A percentile compares a stretch with the other conserved stretches of the same genome.
phyloP scores from a whole-genome alignment of 2,113 vertebrate genomes.

The Sinosuthora webbiana region DNA sequence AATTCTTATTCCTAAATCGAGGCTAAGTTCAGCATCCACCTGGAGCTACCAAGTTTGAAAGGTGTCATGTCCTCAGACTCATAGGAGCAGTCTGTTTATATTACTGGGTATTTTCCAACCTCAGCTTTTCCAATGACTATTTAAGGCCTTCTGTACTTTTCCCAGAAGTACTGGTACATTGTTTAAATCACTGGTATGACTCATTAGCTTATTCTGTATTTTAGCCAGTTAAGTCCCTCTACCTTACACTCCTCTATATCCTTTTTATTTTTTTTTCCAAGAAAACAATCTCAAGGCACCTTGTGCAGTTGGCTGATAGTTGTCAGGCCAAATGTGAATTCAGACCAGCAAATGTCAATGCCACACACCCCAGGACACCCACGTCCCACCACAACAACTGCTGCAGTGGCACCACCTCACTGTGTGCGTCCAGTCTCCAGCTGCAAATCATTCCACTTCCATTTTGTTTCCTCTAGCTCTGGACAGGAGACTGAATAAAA shows the following conservation, averaged over 20 bases:
- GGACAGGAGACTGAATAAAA: neutral
- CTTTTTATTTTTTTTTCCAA: neutral
- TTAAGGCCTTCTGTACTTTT: neutral
- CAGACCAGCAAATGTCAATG: neutral
- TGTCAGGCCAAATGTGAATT: neutral
- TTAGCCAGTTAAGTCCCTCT: neutral
- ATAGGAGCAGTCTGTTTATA: neutral
- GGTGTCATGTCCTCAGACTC: neutral
- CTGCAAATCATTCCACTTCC: neutral
- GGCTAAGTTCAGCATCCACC: neutral
- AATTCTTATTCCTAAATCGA: neutral
- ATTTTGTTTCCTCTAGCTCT: neutral
- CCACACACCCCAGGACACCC: neutral
- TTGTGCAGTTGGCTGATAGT: neutral
- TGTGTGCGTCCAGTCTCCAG: neutral
- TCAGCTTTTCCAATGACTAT: neutral
- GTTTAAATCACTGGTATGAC: neutral
- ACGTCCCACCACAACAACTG: neutral
- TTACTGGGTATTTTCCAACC: neutral
- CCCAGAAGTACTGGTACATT: neutral
- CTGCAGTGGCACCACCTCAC: neutral
- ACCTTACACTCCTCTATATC: neutral
- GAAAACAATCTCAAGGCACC: neutral
- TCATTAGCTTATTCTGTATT: constrained; percentile 16
- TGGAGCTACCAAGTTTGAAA: neutral